Evolutionary conservation across 2,888 invertebrate species (phyloP).

Genomic region (Cyclophora punctaria): DNA sequence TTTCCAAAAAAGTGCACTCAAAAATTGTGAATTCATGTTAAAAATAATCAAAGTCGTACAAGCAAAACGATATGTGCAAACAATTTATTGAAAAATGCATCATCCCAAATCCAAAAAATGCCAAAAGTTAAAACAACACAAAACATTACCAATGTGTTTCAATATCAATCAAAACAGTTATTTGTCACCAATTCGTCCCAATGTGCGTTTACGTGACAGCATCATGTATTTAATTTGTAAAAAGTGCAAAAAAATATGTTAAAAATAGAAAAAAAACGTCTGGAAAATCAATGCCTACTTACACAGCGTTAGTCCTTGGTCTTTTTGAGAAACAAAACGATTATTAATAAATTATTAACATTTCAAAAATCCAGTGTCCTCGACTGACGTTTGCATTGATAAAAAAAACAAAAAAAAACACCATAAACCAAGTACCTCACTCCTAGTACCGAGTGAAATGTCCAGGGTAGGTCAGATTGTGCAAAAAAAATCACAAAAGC

Average conservation of each 20-base stretch:
- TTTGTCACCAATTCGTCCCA: slow-evolving; percentile 47
- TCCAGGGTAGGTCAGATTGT: slow-evolving; percentile 49
- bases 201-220: slow-evolving; percentile 42
- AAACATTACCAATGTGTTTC: slow-evolving; percentile 44
- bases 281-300: slow-evolving; percentile 35
- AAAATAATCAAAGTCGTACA: too few species aligned
- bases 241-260: slow-evolving; percentile 40
- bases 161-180: slow-evolving; percentile 8
- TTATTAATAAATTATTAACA: slow-evolving; percentile 19
- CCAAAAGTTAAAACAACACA: slow-evolving; percentile 18
- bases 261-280: slow-evolving; percentile 23
- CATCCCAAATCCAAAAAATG: slow-evolving; percentile 4
- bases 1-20: slow-evolving; percentile 1
- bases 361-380: slow-evolving; percentile 46
- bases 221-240: slow-evolving; percentile 39
- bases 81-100: background rate
- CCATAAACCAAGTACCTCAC: slow-evolving; percentile 54
- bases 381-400: slow-evolving; percentile 41
- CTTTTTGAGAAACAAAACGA: slow-evolving; percentile 30
- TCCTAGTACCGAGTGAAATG: slow-evolving; percentile 62
- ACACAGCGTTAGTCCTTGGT: slow-evolving; percentile 54
- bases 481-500: slow-evolving; percentile 67
- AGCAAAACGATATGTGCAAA: background rate
- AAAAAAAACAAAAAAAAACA: slow-evolving; percentile 37
- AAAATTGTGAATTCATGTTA: too few species aligned